Evolutionary conservation across 2,113 vertebrate species (phyloP).

Genomic region (Neoarius graeffei): DNA sequence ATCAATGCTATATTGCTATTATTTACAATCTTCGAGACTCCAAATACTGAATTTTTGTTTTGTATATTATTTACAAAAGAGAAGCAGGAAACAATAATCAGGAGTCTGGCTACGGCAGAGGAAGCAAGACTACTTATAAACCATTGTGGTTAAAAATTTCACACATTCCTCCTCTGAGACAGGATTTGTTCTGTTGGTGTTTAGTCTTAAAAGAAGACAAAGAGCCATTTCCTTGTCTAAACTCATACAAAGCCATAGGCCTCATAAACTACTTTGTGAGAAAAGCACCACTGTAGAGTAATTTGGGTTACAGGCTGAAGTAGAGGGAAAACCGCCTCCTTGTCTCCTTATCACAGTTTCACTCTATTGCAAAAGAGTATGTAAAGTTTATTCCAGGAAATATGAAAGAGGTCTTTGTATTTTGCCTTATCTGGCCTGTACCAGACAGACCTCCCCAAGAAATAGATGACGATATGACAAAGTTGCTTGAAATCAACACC

Average conservation of each 20-base stretch:
- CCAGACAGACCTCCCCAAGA: constrained; percentile 31
- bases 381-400: neutral
- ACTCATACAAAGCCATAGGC: constrained; percentile 2
- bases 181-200: constrained; percentile 42
- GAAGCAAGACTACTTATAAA: constrained; percentile 6
- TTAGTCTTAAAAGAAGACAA: constrained; percentile 59
- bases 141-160: constrained; percentile 48
- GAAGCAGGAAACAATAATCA: constrained; percentile 32
- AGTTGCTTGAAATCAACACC: neutral
- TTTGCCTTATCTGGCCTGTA: constrained; percentile 27
- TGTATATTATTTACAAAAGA: constrained; percentile 35
- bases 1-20: neutral
- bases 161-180: constrained; percentile 43
- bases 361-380: neutral
- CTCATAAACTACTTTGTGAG: neutral
- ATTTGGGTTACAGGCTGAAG: neutral
- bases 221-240: constrained; percentile 51
- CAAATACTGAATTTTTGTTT: constrained; percentile 16
- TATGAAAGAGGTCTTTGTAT: neutral
- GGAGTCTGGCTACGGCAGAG: neutral
- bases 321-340: neutral
- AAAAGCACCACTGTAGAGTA: constrained; percentile 12
- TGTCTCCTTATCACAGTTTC: neutral
- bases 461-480: neutral
- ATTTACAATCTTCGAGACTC: neutral